Percentiles rank a stretch among this genome's conserved stretches.
Conservation (phyloP, 2,888 invertebrate genomes). For the Mylabris sibirica region DNA sequence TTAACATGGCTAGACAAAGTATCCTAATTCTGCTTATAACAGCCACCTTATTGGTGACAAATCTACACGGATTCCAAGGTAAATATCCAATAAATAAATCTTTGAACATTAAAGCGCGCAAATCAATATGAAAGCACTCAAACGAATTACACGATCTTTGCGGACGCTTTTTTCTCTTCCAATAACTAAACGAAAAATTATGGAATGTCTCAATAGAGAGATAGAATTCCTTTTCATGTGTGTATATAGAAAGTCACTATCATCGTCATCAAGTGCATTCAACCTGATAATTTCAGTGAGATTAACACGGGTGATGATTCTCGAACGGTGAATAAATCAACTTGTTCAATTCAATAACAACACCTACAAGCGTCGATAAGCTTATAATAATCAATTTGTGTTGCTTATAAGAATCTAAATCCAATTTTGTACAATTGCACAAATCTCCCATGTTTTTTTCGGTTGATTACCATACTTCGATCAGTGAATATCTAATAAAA, state of each 20-base stretch:
- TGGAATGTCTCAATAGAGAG: slow-evolving; percentile 4
- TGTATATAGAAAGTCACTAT: background rate
- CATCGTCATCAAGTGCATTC: slow-evolving; percentile 13
- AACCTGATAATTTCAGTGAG: slow-evolving; percentile 15
- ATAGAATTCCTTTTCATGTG: background rate
- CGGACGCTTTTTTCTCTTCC: background rate
- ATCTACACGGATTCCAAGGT: slow-evolving; percentile 47
- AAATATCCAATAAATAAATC: slow-evolving; percentile 14
- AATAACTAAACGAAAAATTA: background rate
- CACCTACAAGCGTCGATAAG: background rate
- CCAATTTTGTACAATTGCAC: background rate
- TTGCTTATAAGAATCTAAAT: too few species aligned
- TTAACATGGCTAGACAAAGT: slow-evolving; percentile 15
- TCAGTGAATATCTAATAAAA: background rate
- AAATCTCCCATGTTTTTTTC: background rate
- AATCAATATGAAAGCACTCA: slow-evolving; percentile 3
- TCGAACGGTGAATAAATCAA: slow-evolving; percentile 10
- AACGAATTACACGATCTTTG: background rate
- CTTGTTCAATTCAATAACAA: too few species aligned
- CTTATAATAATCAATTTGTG: background rate
- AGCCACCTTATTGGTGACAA: slow-evolving; percentile 35
- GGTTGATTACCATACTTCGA: background rate
- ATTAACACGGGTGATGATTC: slow-evolving; percentile 12
- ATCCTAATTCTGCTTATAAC: slow-evolving; percentile 22
- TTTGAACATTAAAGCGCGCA: background rate